These are phyloP conservation scores for Pachyrhynchus sulphureomaculatus DNA, from an alignment of 1,140 invertebrate species.

Conservation along the genomic window DNA sequence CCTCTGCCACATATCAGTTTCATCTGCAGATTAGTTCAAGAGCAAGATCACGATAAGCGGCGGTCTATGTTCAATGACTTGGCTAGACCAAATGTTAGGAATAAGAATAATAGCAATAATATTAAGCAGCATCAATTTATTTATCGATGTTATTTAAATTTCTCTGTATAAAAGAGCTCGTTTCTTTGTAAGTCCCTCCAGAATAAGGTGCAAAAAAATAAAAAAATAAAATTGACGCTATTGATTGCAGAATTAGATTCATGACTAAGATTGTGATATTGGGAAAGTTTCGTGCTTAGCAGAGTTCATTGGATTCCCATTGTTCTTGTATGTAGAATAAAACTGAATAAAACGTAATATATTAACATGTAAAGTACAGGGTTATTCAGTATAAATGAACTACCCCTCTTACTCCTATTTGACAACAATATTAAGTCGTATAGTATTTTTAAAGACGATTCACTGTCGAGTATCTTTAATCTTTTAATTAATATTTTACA, in stretches of 20 bases:
- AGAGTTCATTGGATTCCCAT: no score
- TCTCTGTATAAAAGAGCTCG: neutral
- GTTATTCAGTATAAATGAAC: no score
- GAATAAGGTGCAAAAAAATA: constrained; percentile 7
- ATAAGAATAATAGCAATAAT: constrained; percentile 19
- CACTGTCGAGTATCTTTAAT: no score
- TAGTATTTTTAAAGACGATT: no score
- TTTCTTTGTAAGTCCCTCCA: constrained; percentile 4
- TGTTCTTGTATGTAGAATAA: no score
- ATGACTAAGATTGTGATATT: neutral
- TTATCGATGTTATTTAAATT: constrained; percentile 19
- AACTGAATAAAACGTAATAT: no score
- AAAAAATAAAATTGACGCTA: constrained; percentile 2
- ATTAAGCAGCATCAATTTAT: constrained; percentile 16
- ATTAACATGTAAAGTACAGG: no score
- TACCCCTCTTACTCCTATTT: no score
- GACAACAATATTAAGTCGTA: no score
- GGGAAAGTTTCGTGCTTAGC: neutral
- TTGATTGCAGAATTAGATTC: neutral
- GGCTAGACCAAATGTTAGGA: constrained; percentile 14
- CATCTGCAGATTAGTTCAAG: constrained; percentile 16
- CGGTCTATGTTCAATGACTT: constrained; percentile 19
- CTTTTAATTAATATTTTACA: no score
- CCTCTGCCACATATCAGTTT: constrained; percentile 11
- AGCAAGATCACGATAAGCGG: constrained; percentile 13